Percentiles rank a stretch among this genome's conserved stretches.
phyloP scores from a whole-genome alignment of 2,797 vertebrate genomes.

The Crenichthys baileyi region DNA sequence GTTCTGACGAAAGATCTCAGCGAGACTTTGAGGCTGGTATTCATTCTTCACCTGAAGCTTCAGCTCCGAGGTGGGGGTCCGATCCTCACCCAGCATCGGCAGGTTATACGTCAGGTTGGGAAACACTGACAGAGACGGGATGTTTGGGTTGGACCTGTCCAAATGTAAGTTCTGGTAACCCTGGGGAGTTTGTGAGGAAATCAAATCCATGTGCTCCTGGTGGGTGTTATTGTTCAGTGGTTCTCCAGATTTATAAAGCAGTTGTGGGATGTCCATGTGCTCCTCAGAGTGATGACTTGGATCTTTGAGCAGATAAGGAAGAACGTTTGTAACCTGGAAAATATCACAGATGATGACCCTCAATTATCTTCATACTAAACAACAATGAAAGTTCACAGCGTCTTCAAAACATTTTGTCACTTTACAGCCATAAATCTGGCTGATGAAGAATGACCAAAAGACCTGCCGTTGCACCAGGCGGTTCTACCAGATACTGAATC shows the following conservation, averaged over 20 bases:
- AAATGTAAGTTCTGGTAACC: conserved; percentile 11
- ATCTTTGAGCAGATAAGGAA: conserved; percentile 39
- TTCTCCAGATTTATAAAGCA: neutral
- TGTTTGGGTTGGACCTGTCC: neutral
- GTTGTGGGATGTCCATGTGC: conserved; percentile 64
- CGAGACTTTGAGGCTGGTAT: conserved; percentile 34
- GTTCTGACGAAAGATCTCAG: neutral
- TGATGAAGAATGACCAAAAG: too few species aligned
- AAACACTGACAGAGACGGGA: neutral
- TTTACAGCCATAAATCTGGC: too few species aligned
- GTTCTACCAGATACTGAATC: too few species aligned
- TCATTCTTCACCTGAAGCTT: neutral
- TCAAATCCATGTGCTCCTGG: neutral
- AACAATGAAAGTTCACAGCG: too few species aligned
- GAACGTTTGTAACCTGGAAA: conserved; percentile 29
- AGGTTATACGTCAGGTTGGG: conserved; percentile 43
- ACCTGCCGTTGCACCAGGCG: too few species aligned
- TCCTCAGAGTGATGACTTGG: conserved; percentile 75
- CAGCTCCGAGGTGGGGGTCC: conserved; percentile 58
- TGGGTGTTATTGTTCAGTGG: neutral
- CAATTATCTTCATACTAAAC: too few species aligned
- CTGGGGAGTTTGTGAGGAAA: neutral
- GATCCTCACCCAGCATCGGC: conserved; percentile 41
- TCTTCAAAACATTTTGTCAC: too few species aligned
- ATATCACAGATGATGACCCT: neutral